Base-by-base conservation (phyloP, 2,888 invertebrate genomes). In the Agonopterix alstromeriana region DNA sequence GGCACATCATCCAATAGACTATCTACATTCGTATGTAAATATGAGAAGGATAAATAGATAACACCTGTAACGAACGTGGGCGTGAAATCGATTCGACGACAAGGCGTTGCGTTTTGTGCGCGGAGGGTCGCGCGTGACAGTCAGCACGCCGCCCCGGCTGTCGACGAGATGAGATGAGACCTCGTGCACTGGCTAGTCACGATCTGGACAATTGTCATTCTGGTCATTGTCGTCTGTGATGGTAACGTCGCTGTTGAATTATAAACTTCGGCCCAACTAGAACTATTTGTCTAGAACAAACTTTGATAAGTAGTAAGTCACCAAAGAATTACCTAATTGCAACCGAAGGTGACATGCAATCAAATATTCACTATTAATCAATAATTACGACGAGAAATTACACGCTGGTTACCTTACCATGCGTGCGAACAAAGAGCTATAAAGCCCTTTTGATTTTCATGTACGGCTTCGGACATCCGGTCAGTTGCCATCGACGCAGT, bases 71-170 rank as follows among this genome's bases (percentile, higher is more conserved):
- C 59, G 61, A 65, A 66, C 68, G 69, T 61, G 59, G 65, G 75
- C 72, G 77, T 81, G 76, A 80, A 84, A 85, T 84, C 75, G 71
- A 82, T 82, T 79, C 71, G 63, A 56, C 55, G 63, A 73, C 74
- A 77, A 81, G 73, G 67, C 62, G 57, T 58, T 58, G 65, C 64
- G 68, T 69, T 70, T 70, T 67, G 71, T 69, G 63, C 61, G 60
- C 58, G 49, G 60, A 58, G 64, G 54, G 57, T 52, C 56, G 69
- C 70, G 76, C 82, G 81, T 84, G 83, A 84, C 76, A 10, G 27
- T 41, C 9, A 63, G 50, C 63, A 61, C 67, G 70, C 42, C 8
- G 69, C 11, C 12, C 2, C 42, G 14, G 3, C 10, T 42, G 10
- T n/a, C 35, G 3, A 17, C 10, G 43, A 2, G 12, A 9, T 9